Evolutionary conservation across 2,888 invertebrate species (phyloP), one percentile per base, ranked within the genome.

Genomic region (Hirtodrosophila histrioides): DNA sequence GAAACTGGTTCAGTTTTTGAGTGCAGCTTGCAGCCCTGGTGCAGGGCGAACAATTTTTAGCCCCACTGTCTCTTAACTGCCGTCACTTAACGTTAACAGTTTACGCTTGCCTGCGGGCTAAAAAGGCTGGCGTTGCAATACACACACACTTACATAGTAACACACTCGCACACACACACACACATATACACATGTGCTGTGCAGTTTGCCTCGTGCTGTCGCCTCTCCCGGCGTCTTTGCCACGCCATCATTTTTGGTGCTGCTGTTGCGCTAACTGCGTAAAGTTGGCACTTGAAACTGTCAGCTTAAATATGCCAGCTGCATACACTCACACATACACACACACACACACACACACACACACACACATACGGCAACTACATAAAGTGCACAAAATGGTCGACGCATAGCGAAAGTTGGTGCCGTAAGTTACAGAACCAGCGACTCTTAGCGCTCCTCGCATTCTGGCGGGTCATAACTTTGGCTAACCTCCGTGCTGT

Each of bases 231-330:
- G 45, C 60, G 61, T 75, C 72, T 78, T 75, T 75, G 85, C 75
- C 81, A 69, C 64, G 76, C 78, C 82, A 83, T 85, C 85, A 82
- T 85, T 83, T 83, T 83, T 70, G 82, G 85, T 81, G 72, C 80
- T 83, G 69, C 81, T 75, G 79, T 77, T 75, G 79, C 86, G 72
- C 84, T 84, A 86, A 84, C 84, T 84, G 86, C 84, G 86, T 84
- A 84, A 84, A 84, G 84, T 84, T 84, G 84, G 86, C 84, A 84
- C 86, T 84, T 84, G 84, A 84, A 84, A 86, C 78, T 84, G 84
- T 84, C 84, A 84, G 84, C 86, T 84, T 86, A 83, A 83, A 84
- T 86, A 84, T 84, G 83, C 83, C 86, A 84, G 81, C 63, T 76
- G 76, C 81, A 80, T 74, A 76, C 72, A 74, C 37, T 64, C 69